Conservation (phyloP, 2,797 vertebrate genomes). For the Melanitta fusca region DNA sequence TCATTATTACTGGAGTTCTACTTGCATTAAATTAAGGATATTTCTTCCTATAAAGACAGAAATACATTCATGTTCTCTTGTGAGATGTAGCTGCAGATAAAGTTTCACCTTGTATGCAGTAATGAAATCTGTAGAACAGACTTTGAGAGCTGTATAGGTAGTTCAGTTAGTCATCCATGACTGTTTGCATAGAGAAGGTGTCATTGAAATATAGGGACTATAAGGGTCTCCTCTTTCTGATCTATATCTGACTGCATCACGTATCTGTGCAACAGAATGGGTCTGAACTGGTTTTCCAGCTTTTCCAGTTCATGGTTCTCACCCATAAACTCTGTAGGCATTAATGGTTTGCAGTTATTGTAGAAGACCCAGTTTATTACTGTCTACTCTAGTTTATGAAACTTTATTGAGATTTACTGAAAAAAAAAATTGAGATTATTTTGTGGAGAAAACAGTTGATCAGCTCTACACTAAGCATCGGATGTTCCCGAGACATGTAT, state of each 20-base stretch:
- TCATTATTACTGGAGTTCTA: not conserved
- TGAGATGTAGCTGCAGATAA: not conserved
- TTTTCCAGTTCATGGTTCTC: not conserved
- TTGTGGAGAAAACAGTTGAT: not conserved
- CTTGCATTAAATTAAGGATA: not conserved
- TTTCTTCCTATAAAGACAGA: not conserved
- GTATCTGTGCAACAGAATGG: not conserved
- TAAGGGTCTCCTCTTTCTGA: not conserved
- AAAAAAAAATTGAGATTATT: not conserved
- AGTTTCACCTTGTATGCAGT: not conserved
- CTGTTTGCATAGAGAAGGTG: not conserved
- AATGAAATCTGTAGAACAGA: not conserved
- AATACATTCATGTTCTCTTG: not conserved
- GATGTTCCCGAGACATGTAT: not conserved
- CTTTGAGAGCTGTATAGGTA: not conserved
- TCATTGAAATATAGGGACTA: not conserved
- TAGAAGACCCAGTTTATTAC: not conserved
- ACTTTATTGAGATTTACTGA: not conserved
- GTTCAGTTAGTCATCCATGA: not conserved
- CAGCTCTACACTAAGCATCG: rapidly evolving
- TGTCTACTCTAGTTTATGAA: not conserved
- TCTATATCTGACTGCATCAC: not conserved
- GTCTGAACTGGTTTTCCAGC: not conserved
- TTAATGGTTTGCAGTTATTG: not conserved
- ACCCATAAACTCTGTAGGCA: not conserved